Evolutionary conservation across 2,113 vertebrate species (phyloP), one percentile per base, ranked within the genome.

Genomic region (Larimichthys crocea): DNA sequence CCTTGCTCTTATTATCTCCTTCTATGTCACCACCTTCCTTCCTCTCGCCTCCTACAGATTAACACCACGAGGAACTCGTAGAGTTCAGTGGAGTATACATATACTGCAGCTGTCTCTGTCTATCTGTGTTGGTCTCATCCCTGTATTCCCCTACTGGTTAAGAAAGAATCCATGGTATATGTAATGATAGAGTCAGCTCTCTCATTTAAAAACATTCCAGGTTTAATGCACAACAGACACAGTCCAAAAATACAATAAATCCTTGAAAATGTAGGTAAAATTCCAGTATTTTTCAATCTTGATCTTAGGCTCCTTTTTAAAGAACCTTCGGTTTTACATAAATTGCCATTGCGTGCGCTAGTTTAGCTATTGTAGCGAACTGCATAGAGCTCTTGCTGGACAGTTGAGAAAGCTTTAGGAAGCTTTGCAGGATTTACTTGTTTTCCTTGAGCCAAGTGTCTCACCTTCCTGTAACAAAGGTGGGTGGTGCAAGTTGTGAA

Each of bases 21-120:
- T 61, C 7, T 59, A 22, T 42, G 46, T 62, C 44, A 26, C 46
- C 49, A 7, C 4, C 20, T 5, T 22, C 55, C 9, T 66, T 1
- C 50, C 62, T 62, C 57, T 56, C 35, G 50, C 71, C 59, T 63
- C 61, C 20, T 60, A 19, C 52, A 63, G 48, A 63, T 20, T 53
- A 56, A 74, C 60, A 48, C 76, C 72, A 46, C 40, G 17, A 60
- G 66, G 16, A 60, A 10, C 68, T 24, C 29, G 20, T 17, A 7
- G 29, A 62, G 10, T 20, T 15, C 22, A 40, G 11, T 26, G 35
- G 35, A 40, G 35, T 40, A 46, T 20, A 15, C n/a, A 26, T 22
- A n/a, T 15, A 17, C 17, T 24, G 29, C 15, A 78, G 71, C 66
- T 17, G 40, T 49, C 17, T 46, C 11, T 57, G 2, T 56, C 42